A percentile compares a stretch with the other conserved stretches of the same genome.
Evolutionary conservation across 2,888 invertebrate species (phyloP).

Genomic region (Pardosa pseudoannulata): DNA sequence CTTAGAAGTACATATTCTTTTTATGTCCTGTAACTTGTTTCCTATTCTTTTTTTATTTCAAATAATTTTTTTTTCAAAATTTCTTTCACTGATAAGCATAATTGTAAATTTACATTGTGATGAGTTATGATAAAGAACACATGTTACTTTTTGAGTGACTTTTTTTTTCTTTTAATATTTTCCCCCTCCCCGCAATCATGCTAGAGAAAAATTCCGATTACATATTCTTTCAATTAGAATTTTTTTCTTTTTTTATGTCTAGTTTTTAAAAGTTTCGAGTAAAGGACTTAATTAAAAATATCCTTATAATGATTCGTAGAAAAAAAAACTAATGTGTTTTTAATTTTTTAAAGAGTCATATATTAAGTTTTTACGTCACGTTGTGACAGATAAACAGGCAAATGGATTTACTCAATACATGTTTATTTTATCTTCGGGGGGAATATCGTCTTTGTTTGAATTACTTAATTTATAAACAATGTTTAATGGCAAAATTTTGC

Average conservation of each 20-base stretch:
- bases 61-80: background rate
- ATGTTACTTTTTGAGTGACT: background rate
- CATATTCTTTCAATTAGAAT: background rate
- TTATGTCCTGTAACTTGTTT: background rate
- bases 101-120: slow-evolving; percentile 14
- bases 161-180: background rate
- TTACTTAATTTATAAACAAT: background rate
- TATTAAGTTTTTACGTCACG: background rate
- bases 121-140: background rate
- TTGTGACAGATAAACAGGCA: background rate
- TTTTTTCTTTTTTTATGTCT: background rate
- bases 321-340: slow-evolving; percentile 9
- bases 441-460: too few species aligned
- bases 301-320: background rate
- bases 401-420: background rate
- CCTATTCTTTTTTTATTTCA: background rate
- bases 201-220: background rate
- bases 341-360: slow-evolving; percentile 10
- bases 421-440: too few species aligned
- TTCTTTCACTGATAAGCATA: background rate
- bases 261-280: background rate
- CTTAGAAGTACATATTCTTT: background rate
- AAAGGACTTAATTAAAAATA: slow-evolving; percentile 17
- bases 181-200: too few species aligned
- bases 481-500: background rate